Base-by-base conservation (phyloP, 2,113 vertebrate genomes). In the Toxostoma redivivum region DNA sequence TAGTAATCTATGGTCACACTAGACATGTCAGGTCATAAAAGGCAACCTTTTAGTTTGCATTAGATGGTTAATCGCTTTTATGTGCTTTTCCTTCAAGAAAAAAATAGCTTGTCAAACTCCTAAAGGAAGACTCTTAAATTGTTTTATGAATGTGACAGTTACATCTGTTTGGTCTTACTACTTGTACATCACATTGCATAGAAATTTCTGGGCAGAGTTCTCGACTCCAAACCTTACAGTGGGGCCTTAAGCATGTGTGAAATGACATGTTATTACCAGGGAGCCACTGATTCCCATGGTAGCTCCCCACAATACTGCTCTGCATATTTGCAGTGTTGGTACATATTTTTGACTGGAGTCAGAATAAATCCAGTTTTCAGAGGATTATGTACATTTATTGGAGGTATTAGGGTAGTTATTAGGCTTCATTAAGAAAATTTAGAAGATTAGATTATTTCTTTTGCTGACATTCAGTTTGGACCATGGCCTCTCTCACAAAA, bases 181-280 rank as follows among this genome's bases (percentile, higher is more conserved):
- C 15, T 42, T 67, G 12, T 42, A 62, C 15, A 7, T 30, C 23
- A 37, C 45, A 42, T 35, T 50, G 17, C 54, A 23, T 11, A 74
- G n/a, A 38, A 73, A 6, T 6, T 11, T 78, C 30, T 54, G 44
- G 53, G 37, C 79, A 80, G 65, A 33, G 35, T 33, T 8, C 25
- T 47, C 2, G 1, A 15, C 57, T 74, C 15, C 74, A 64, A 35
- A 76, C 33, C 6, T 73, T 22, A 17, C 31, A 0, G 0, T 19
- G 38, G 31, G 51, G 38, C 78, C 28, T 44, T 44, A 33, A 62
- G 40, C 30, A 1, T 1, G 10, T 54, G 48, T 21, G 48, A 64
- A 56, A 82, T 8, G 23, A 50, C 37, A 28, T 1, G 0, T 45
- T 67, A 38, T 23, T 66, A 56, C 6, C 15, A 9, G 35, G n/a